Conservation (phyloP, 2,888 invertebrate species). For the Lapara coniferarum region DNA sequence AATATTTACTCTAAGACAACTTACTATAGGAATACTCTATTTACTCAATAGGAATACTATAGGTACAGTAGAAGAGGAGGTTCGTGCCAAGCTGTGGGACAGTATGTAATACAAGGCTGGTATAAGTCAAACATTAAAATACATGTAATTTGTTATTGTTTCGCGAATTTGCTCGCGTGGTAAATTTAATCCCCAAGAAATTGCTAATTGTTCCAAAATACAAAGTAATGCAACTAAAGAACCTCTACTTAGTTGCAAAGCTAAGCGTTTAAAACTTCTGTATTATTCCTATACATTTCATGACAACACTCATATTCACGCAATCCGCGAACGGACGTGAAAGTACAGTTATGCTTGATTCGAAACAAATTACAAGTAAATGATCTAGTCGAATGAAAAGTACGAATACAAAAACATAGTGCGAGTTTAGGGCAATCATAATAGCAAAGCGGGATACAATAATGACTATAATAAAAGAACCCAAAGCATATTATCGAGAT, state of each 20-base stretch:
- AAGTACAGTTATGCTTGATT: background rate
- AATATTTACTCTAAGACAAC: no score
- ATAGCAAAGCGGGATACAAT: background rate
- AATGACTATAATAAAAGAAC: background rate
- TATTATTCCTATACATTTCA: background rate
- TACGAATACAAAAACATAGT: background rate
- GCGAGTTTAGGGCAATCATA: constrained; percentile 18
- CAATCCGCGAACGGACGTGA: background rate
- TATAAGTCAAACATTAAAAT: no score
- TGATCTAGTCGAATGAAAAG: background rate
- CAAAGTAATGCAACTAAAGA: background rate
- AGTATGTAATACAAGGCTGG: no score
- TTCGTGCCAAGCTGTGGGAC: no score
- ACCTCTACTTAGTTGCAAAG: background rate
- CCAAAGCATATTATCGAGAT: background rate
- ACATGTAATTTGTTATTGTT: background rate
- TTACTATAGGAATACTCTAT: no score
- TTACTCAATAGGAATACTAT: no score
- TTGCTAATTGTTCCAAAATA: constrained; percentile 2
- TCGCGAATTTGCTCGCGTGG: background rate
- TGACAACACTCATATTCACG: background rate
- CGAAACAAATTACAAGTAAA: background rate
- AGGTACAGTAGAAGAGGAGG: no score
- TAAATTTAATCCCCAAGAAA: background rate
- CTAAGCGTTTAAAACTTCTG: background rate